Evolutionary conservation across 1,140 invertebrate genomes (phyloP), one percentile per base, ranked within the genome.

Genomic region (Temnothorax longispinosus): DNA sequence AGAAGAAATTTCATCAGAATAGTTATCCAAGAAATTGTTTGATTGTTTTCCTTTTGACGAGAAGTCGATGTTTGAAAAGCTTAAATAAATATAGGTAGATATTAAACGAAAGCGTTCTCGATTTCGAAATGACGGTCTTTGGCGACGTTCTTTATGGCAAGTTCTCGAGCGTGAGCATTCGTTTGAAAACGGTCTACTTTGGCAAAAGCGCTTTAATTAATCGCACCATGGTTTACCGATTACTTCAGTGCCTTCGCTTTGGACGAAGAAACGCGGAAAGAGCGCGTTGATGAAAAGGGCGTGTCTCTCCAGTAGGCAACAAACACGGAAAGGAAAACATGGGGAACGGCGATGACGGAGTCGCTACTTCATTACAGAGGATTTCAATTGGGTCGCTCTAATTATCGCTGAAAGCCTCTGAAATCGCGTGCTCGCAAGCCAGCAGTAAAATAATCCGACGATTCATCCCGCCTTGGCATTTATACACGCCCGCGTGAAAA

Each of bases 371-470:
- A 89, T 91, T 89, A 86, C 82, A 81, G 64, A 78, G 71, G 74
- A 89, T 88, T 90, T 88, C 88, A 91, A 91, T 91, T 89, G 81
- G 85, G 74, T 84, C 69, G 82, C 87, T 86, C 77, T 91, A 87
- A 91, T 90, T 91, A 91, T 91, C 77, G 65, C 18, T 89, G 88
- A 91, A 90, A 90, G 85, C 81, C 75, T 60, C 64, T 65, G 52
- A 21, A 85, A 76, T 75, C 74, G 75, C 80, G 82, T 88, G 75
- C 71, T 85, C 58, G 52, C 15, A 50, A 78, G 62, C 38, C 56
- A 56, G 6, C 44, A 27, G 58, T 75, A 71, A 88, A 85, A 91
- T 87, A 69, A 85, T 84, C 76, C 87, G 35, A 71, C 41, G 88
- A 88, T 60, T 78, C 54, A 77, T 89, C 56, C 56, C 86, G 52